Percentiles rank a stretch among this genome's conserved stretches.
These are phyloP conservation scores for Cinara cedri DNA, from an alignment of 2,888 invertebrate species.

Conservation along the genomic window DNA sequence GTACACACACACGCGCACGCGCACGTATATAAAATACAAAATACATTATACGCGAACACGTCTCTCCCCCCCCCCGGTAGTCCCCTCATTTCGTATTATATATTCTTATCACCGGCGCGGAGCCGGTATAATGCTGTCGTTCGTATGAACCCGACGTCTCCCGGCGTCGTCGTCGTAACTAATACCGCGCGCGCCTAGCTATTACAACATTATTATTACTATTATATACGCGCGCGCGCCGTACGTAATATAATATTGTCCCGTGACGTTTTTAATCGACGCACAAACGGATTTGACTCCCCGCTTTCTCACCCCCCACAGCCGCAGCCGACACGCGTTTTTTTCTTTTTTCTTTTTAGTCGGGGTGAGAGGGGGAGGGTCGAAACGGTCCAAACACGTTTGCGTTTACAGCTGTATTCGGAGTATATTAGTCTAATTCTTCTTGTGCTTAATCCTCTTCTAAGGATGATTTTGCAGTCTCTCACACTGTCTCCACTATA, in stretches of 20 bases:
- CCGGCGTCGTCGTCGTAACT: background rate
- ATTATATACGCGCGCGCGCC: background rate
- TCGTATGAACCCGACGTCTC: slow-evolving; percentile 28
- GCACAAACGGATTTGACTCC: background rate
- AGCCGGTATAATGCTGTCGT: slow-evolving; percentile 24
- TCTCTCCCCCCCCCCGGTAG: no score
- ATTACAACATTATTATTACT: background rate
- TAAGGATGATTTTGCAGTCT: no score
- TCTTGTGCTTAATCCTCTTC: no score
- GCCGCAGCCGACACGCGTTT: background rate
- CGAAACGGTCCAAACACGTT: no score
- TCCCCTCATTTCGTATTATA: slow-evolving; percentile 19
- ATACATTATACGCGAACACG: slow-evolving; percentile 14
- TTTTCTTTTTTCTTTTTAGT: no score
- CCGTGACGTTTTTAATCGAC: slow-evolving; percentile 24
- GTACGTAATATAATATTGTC: no score
- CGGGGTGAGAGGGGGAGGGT: no score
- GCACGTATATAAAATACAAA: background rate
- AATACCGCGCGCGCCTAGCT: background rate
- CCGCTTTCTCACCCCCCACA: background rate
- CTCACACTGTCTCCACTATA: no score
- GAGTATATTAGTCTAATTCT: no score
- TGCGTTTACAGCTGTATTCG: no score
- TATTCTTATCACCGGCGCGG: slow-evolving; percentile 26
- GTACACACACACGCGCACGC: background rate